Evolutionary conservation across 2,797 vertebrate species (phyloP), one percentile per base, ranked within the genome.

Genomic region (Muscicapa comitata): DNA sequence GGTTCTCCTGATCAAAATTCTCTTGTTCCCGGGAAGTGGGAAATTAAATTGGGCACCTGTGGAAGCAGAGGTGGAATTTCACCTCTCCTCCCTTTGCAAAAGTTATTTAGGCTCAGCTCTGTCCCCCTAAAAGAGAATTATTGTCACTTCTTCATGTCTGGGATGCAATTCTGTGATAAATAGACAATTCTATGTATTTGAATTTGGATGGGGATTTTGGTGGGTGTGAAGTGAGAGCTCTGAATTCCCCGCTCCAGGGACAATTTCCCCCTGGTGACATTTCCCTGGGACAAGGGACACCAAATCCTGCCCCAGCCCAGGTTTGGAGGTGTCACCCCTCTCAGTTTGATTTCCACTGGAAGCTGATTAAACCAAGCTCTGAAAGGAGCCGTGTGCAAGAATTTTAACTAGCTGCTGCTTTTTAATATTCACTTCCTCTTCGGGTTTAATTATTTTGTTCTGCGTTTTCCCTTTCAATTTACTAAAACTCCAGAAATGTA

Each of bases 401-500:
- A 98, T 98, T 96, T 97, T 97, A 98, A 98, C 90, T 72, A 98
- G 97, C 97, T 93, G 95, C 97, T 89, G 89, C 96, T 96, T 94
- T 96, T 98, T 97, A 97, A 97, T 97, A 98, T 98, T 97, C 97
- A 53, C 97, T 98, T 97, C 97, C 97, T 97, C 96, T 95, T 97
- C 78, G 90, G 93, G 83, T 98, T 98, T 98, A 98, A 98, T 98
- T 97, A 98, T 98, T 98, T 97, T 95, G 97, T 98, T 97, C 97
- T 96, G 93, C 82, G 55, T 97, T 98, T 97, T 98, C 97, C 95
- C 97, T 98, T 98, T 98, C 98, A 98, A 98, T 98, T 98, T 97
- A 97, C 97, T 97, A 96, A 97, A 95, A 97, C 97, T 95, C 96
- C 96, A 96, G 97, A 97, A 98, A 98, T 97, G 98, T 98, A 98